Conservation (phyloP, 2,888 invertebrate genomes). For the Drosophila testacea region DNA sequence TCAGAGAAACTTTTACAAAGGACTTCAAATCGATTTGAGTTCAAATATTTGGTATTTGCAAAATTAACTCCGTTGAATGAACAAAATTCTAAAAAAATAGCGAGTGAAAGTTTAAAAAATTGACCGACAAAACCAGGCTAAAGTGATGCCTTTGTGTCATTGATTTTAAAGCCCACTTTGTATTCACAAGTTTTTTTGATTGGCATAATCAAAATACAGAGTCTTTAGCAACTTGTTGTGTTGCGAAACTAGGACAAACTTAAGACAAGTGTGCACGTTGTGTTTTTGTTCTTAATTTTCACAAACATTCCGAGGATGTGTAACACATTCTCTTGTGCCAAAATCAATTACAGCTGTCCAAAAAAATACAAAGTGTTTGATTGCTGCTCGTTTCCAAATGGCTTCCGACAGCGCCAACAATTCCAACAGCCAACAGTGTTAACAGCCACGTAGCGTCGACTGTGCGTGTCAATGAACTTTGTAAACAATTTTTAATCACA, state of each 20-base stretch:
- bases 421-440: not conserved
- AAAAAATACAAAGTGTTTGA: conserved; percentile 53
- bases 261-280: not conserved
- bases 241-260: conserved; percentile 4
- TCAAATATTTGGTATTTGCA: not conserved
- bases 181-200: not conserved
- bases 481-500: conserved; percentile 81
- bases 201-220: conserved; percentile 6
- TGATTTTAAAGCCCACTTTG: not conserved
- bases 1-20: not conserved
- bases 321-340: conserved; percentile 11
- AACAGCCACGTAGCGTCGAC: conserved; percentile 18
- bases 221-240: not conserved
- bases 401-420: conserved; percentile 37
- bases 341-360: conserved; percentile 59
- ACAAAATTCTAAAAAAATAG: not conserved
- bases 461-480: conserved; percentile 74
- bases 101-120: not conserved
- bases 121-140: too few species aligned
- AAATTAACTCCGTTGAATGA: not conserved
- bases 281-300: not conserved
- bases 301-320: not conserved
- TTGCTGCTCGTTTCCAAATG: conserved; percentile 43
- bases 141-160: too few species aligned
- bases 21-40: too few species aligned